phyloP scores from a whole-genome alignment of 2,888 invertebrate species.

The Trisateles emortualis region DNA sequence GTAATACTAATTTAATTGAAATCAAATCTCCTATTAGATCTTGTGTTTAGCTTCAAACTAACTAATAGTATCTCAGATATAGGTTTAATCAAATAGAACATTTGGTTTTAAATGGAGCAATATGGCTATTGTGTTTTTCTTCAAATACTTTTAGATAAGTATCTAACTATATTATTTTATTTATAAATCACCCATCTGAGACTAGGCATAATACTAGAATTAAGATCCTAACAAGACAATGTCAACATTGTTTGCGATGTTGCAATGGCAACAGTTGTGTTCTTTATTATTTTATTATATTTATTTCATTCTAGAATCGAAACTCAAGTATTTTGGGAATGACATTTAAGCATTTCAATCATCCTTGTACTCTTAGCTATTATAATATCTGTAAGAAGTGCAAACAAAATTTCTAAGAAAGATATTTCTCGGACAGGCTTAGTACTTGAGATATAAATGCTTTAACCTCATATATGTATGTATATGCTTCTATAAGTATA shows the following conservation, averaged over 20 bases:
- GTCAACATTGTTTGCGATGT: not conserved
- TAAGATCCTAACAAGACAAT: slow-evolving; percentile 4
- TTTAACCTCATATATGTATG: too few species aligned
- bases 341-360: not conserved
- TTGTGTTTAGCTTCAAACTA: too few species aligned
- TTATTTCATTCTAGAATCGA: not conserved
- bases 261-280: not conserved
- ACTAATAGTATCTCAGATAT: too few species aligned
- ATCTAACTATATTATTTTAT: slow-evolving; percentile 7
- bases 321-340: not conserved
- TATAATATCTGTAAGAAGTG: not conserved
- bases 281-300: not conserved
- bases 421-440: too few species aligned
- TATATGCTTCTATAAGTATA: too few species aligned
- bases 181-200: slow-evolving; percentile 15
- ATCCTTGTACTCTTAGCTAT: not conserved
- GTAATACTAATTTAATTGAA: not conserved
- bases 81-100: too few species aligned
- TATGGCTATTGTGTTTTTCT: too few species aligned
- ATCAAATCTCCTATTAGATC: not conserved
- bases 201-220: slow-evolving; percentile 31
- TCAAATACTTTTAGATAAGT: too few species aligned
- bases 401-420: not conserved
- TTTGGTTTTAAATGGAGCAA: too few species aligned
- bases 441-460: not conserved